These are phyloP conservation scores for Idaea aversata DNA, from an alignment of 2,888 invertebrate genomes.

Conservation along the genomic window DNA sequence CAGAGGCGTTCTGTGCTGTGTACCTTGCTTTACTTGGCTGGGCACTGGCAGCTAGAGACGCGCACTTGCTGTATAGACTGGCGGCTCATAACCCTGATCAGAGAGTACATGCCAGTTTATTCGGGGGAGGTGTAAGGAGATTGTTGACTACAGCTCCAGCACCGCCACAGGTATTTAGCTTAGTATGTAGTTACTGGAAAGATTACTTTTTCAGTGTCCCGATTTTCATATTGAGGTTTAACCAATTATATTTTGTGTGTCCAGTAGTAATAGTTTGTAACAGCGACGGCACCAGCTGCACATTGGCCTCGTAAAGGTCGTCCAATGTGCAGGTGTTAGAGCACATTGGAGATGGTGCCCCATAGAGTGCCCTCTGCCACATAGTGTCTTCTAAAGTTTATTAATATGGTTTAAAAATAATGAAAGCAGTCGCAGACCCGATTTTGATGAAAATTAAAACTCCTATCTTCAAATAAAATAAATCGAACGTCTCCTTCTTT, in stretches of 20 bases:
- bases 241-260: no score
- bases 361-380: not conserved
- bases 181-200: constrained; percentile 19
- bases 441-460: no score
- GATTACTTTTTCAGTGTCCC: not conserved
- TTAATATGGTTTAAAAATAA: not conserved
- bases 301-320: no score
- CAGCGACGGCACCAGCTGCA: no score
- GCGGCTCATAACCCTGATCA: constrained; percentile 90
- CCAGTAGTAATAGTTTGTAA: no score
- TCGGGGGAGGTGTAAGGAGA: constrained; percentile 94
- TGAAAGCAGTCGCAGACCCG: no score
- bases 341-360: no score
- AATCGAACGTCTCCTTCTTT: no score
- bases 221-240: no score
- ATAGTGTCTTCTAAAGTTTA: not conserved
- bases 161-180: constrained; percentile 52
- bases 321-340: no score
- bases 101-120: constrained; percentile 89
- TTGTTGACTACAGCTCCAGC: constrained; percentile 88
- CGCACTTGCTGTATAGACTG: constrained; percentile 93
- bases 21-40: constrained; percentile 96
- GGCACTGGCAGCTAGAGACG: constrained; percentile 95
- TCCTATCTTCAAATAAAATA: no score
- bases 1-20: constrained; percentile 96